These are phyloP conservation scores for Chaunax sp. DNA, from an alignment of 2,797 vertebrate genomes.

Conservation along the genomic window DNA sequence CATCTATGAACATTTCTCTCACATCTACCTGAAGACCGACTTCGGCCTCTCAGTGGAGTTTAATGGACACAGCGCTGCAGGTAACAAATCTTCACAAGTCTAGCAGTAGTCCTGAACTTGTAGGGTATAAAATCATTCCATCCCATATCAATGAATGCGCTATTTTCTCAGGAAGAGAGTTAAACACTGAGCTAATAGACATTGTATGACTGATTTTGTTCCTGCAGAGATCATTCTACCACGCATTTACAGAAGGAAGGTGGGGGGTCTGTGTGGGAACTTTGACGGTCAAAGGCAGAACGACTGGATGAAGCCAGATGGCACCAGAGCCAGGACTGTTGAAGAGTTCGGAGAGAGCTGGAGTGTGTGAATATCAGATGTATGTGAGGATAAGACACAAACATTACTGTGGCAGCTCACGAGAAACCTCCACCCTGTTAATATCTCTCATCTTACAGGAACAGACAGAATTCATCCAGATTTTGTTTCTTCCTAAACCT, in stretches of 20 bases:
- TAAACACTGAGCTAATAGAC: background rate
- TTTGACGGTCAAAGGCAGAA: conserved; percentile 81
- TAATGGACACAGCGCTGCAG: conserved; percentile 80
- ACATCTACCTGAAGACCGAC: conserved; percentile 85
- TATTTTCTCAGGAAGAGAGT: background rate
- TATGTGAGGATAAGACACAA: conserved; percentile 21
- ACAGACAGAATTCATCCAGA: background rate
- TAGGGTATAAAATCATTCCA: background rate
- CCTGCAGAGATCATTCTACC: conserved; percentile 84
- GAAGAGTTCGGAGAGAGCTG: conserved; percentile 87
- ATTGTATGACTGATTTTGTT: background rate
- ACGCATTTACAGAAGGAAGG: conserved; percentile 76
- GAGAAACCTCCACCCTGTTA: background rate
- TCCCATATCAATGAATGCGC: background rate
- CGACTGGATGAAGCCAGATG: conserved; percentile 83
- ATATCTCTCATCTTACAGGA: background rate
- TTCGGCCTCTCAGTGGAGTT: conserved; percentile 87
- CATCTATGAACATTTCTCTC: conserved; percentile 75
- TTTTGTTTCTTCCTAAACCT: conserved; percentile 1
- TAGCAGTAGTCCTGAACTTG: background rate
- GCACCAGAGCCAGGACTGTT: conserved; percentile 66
- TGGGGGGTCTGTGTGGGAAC: conserved; percentile 88
- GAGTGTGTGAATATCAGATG: conserved; percentile 71
- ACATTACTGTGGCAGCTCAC: background rate
- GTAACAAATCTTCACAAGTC: conserved; percentile 65